Evolutionary conservation across 2,888 invertebrate genomes (phyloP).

Genomic region (Rotaria socialis): DNA sequence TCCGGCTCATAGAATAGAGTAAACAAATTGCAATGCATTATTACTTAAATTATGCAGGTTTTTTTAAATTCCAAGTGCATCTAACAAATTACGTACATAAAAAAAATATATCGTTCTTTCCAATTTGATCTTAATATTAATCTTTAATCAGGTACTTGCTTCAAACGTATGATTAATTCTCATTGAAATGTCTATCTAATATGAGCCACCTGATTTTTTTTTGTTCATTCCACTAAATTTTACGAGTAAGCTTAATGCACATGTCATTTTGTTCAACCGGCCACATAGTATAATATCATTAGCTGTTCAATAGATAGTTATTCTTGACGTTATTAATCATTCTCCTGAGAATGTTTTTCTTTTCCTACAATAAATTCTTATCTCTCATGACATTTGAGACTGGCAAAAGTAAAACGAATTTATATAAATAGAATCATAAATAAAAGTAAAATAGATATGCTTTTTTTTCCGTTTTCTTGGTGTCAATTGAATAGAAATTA

Average conservation of each 20-base stretch:
- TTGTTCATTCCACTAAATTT: not conserved
- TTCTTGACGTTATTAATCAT: not conserved
- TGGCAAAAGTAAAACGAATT: no score
- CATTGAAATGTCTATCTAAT: no score
- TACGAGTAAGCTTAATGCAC: not conserved
- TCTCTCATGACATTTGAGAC: not conserved
- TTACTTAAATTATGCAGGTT: not conserved
- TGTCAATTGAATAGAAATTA: no score
- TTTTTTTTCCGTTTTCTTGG: no score
- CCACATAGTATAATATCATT: not conserved
- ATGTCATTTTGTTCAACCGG: not conserved
- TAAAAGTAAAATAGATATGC: no score
- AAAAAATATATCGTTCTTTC: not conserved
- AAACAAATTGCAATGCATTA: no score
- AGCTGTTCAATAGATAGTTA: not conserved
- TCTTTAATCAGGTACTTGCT: no score
- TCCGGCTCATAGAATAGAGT: no score
- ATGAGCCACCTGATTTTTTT: no score
- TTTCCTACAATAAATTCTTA: not conserved
- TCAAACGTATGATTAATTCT: no score
- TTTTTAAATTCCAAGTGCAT: not conserved
- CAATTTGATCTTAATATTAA: no score
- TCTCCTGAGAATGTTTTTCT: not conserved
- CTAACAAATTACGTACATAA: not conserved
- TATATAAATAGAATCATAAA: no score